Base-by-base conservation (phyloP, 2,888 invertebrate genomes). In the Tiliacea aurago region DNA sequence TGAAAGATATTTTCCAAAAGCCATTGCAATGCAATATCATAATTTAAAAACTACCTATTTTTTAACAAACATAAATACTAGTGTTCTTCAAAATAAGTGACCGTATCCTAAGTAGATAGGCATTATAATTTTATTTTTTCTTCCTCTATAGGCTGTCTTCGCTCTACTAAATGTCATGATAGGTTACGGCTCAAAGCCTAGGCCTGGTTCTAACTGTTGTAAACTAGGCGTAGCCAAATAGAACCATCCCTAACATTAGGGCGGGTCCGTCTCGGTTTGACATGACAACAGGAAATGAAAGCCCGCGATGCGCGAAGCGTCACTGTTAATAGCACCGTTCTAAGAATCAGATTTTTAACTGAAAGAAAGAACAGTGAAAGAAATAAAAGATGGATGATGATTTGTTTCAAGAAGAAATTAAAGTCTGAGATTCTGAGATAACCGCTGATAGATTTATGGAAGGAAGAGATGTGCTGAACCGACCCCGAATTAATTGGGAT, bases 161-260 rank as follows among this genome's bases (percentile, higher is more conserved):
- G 74, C 43, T 67, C 83, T 78, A 78, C 51, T 78, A 83, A 80
- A 55, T 63, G 49, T n/a, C 62, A 80, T 79, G 63, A 84, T 73
- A 71, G 45, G 84, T 78, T 70, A 84, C 79, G 81, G 79, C 84
- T 80, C 56, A 64, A 80, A 73, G 81, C 66, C 58, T 83, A 83
- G 43, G 70, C 43, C 65, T 73, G 64, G 75, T 64, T 80, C 20
- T 84, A 84, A 84, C 84, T 56, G 84, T 80, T 71, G 51, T 45
- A 80, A 64, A 51, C 51, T 68, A 64, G 80, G 84, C 64, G 84
- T 73, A 73, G 74, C 84, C 59, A 61, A 67, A 63, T 73, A 84
- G 80, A 84, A 80, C 80, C 84, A 80, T 80, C 67, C 84, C 80
- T 84, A 80, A 73, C 80, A 80, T 80, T 80, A 80, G 81, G 79